phyloP scores from a whole-genome alignment of 2,888 invertebrate species.

The Nemotelus pantherinus region DNA sequence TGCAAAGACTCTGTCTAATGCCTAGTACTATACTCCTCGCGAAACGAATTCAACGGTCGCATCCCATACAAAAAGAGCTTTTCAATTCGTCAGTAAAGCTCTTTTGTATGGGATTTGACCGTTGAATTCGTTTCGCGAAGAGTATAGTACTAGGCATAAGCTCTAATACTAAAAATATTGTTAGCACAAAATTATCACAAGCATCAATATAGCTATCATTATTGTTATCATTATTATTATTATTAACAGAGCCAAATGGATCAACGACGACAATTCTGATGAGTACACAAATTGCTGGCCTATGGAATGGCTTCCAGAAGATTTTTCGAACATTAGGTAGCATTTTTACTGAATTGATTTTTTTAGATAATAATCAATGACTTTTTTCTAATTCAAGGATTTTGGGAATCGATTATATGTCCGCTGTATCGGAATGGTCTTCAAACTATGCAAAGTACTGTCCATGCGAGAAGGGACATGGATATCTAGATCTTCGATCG shows the following conservation, averaged over 20 bases:
- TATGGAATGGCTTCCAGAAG: conserved; percentile 90
- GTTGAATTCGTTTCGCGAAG: too few species aligned
- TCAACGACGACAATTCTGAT: conserved; percentile 59
- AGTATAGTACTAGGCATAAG: too few species aligned
- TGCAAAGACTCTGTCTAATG: too few species aligned
- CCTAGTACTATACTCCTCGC: too few species aligned
- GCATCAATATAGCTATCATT: too few species aligned
- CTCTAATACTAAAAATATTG: too few species aligned
- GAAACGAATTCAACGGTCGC: too few species aligned
- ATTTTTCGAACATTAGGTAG: conserved; percentile 73
- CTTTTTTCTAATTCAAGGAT: background rate
- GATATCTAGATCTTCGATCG: conserved; percentile 75
- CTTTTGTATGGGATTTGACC: too few species aligned
- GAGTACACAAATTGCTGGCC: conserved; percentile 87
- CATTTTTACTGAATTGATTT: background rate
- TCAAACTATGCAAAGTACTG: conserved; percentile 67
- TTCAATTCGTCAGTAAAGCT: too few species aligned
- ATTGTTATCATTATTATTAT: too few species aligned
- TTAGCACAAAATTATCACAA: too few species aligned
- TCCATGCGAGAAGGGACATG: conserved; percentile 66
- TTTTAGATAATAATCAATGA: background rate
- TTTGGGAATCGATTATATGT: conserved; percentile 91
- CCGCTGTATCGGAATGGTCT: conserved; percentile 84
- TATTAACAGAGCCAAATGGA: conserved; percentile 56
- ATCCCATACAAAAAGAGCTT: too few species aligned